A percentile compares a stretch with the other conserved stretches of the same genome.
These are phyloP conservation scores for Theretra japonica DNA, from an alignment of 2,888 invertebrate species.

Conservation along the genomic window DNA sequence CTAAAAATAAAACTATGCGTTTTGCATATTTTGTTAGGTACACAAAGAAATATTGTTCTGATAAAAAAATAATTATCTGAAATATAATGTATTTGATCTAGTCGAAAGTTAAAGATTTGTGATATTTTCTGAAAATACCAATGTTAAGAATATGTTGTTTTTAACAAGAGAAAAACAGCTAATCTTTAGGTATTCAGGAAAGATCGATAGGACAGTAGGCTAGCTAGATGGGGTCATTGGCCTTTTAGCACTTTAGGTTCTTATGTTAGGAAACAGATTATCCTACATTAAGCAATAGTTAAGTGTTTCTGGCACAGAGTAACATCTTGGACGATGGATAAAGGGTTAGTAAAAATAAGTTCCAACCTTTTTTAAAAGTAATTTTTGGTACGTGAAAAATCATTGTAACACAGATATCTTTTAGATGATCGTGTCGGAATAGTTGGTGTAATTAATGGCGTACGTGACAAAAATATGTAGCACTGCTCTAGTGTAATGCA, in stretches of 20 bases:
- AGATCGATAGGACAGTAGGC: background rate
- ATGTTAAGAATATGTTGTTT: no score
- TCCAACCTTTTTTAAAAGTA: no score
- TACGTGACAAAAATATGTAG: background rate
- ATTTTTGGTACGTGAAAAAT: no score
- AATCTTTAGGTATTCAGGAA: background rate
- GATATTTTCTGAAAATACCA: no score
- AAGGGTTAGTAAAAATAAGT: no score
- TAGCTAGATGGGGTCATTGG: background rate
- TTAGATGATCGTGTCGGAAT: background rate
- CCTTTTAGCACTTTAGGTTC: background rate
- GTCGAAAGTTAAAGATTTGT: background rate
- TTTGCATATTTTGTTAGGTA: no score
- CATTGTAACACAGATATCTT: background rate
- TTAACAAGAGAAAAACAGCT: background rate
- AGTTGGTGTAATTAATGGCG: background rate
- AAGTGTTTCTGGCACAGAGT: no score
- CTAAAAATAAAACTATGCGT: no score
- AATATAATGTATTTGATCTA: background rate
- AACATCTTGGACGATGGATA: no score
- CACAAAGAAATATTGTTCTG: no score
- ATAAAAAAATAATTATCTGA: no score
- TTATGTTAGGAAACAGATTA: background rate
- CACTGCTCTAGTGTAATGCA: background rate
- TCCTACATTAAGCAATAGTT: no score